These are phyloP conservation scores for Vidua macroura DNA, from an alignment of 2,113 vertebrate genomes.

Conservation along the genomic window DNA sequence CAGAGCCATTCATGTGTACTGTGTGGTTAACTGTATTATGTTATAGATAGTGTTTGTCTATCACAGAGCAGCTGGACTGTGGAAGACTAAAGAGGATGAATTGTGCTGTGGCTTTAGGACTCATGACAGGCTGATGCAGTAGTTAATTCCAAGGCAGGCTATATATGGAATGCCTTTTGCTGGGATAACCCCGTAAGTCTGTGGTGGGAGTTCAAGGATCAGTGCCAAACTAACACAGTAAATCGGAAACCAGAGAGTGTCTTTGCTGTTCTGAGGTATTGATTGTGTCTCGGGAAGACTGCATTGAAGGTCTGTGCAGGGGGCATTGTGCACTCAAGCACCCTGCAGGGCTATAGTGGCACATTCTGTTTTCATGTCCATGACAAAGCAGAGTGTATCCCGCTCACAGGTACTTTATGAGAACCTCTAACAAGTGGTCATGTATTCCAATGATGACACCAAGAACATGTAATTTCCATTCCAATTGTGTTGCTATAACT, in stretches of 20 bases:
- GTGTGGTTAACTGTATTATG: background rate
- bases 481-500: background rate
- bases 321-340: background rate
- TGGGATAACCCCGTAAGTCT: background rate
- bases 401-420: background rate
- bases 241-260: background rate
- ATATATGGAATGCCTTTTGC: background rate
- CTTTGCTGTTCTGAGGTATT: background rate
- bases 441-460: background rate
- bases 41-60: background rate
- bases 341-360: background rate
- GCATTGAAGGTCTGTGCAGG: background rate
- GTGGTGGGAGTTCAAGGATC: background rate
- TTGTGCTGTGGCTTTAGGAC: background rate
- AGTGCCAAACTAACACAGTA: background rate
- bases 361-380: background rate
- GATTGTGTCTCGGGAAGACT: rapidly evolving
- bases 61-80: background rate
- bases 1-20: background rate
- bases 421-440: background rate
- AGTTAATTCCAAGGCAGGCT: background rate
- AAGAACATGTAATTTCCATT: rapidly evolving
- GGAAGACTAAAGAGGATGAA: background rate
- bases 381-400: background rate
- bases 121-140: background rate